Conservation (phyloP, 1,140 invertebrate genomes). For the Zaprionus gabonicus region DNA sequence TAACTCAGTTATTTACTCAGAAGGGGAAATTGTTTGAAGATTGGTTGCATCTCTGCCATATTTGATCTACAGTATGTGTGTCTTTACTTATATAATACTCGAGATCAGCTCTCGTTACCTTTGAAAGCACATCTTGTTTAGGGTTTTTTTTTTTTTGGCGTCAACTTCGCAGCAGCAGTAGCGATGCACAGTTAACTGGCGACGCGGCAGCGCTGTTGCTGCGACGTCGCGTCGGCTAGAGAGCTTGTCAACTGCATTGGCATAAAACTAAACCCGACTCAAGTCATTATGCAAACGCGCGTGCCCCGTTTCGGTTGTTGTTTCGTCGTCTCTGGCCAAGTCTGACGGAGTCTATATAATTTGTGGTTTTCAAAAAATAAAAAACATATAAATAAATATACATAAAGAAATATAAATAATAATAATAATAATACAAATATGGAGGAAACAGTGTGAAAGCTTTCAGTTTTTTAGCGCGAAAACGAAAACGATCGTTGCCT, state of each 20-base stretch:
- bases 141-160: conserved; percentile 42
- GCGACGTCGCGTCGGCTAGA: conserved; percentile 29
- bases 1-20: no score
- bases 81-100: not conserved
- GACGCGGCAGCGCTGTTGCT: conserved; percentile 22
- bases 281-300: conserved; percentile 83
- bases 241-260: conserved; percentile 62
- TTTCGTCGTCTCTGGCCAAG: conserved; percentile 58
- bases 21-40: conserved; percentile 2
- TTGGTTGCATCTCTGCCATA: no score
- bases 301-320: conserved; percentile 81
- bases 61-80: not conserved
- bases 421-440: conserved; percentile 11
- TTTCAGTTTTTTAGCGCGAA: conserved; percentile 15
- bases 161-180: conserved; percentile 11
- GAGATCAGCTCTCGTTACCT: conserved; percentile 16
- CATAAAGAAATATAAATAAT: not conserved
- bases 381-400: conserved; percentile 22
- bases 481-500: not conserved
- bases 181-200: conserved; percentile 29
- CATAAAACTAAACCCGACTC: conserved; percentile 79
- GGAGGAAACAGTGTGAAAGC: not conserved
- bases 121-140: conserved; percentile 29
- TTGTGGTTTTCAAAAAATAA: conserved; percentile 32
- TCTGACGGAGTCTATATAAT: conserved; percentile 22